These are phyloP conservation scores for Monomorium pharaonis DNA, from an alignment of 1,140 invertebrate species.

Conservation along the genomic window DNA sequence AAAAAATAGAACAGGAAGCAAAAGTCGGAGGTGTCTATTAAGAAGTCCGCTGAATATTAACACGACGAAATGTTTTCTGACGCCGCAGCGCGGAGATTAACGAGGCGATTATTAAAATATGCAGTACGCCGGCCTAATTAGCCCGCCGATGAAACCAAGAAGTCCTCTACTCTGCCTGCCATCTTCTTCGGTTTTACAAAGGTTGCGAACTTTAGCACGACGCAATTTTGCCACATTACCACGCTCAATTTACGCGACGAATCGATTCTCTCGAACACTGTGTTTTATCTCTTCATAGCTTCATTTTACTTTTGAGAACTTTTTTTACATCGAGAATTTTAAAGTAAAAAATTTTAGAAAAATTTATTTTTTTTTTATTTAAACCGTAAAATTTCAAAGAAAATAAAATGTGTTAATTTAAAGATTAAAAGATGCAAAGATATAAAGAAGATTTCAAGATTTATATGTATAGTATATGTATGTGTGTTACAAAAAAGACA, in stretches of 20 bases:
- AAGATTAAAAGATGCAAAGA: neutral
- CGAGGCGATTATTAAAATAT: conserved; percentile 73
- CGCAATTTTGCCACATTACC: conserved; percentile 36
- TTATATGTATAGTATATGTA: neutral
- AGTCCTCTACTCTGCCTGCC: neutral
- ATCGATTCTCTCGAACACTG: neutral
- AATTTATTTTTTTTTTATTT: neutral
- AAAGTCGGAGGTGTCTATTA: conserved; percentile 64
- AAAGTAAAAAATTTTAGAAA: neutral
- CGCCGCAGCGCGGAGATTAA: conserved; percentile 60
- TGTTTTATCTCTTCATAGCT: conserved; percentile 12
- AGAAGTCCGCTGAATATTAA: conserved; percentile 72
- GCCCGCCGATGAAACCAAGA: conserved; percentile 50
- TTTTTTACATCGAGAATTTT: neutral
- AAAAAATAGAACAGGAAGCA: conserved; percentile 30
- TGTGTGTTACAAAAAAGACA: neutral
- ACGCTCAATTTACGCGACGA: conserved; percentile 44
- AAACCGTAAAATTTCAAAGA: neutral
- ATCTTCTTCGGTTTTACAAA: conserved; percentile 24
- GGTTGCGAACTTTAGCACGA: conserved; percentile 27
- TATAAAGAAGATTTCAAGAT: neutral
- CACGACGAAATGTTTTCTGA: conserved; percentile 59
- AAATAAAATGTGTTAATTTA: neutral
- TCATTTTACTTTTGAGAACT: conserved; percentile 9
- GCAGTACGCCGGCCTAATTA: conserved; percentile 65